Base-by-base conservation (phyloP, 2,113 vertebrate genomes). In the Nesoenas mayeri region DNA sequence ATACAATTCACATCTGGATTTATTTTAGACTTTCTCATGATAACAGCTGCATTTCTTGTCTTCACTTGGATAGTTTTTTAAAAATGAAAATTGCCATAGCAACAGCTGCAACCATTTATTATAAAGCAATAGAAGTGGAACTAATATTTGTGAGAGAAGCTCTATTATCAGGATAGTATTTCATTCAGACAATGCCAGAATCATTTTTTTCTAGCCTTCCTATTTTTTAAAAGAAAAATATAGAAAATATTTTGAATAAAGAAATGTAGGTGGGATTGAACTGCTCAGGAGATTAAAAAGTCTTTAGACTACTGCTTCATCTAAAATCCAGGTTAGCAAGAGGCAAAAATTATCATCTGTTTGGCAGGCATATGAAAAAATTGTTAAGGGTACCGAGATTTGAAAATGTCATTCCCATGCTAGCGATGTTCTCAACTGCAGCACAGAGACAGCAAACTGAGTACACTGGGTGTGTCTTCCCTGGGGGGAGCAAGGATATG, bases 81-180 rank as follows among this genome's bases (percentile, higher is more conserved):
- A 90, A 98, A 98, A 97, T 95, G 93, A 97, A 97, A 97, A 97
- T 98, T 83, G 3, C 95, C 96, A 97, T 98, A 83, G 95, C 96
- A 98, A 98, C 98, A 96, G 92, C 91, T 95, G 95, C 93, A 97
- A 96, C 95, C 96, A 94, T 97, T 98, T 96, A 98, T 98, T 96
- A 97, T 67, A 85, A 94, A 95, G 96, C 95, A 66, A 85, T 66
- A 85, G 95, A 95, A 92, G 95, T 92, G 96, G 94, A 85, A 93
- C 95, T 96, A 97, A 94, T 98, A 97, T 97, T 90, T 96, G 91
- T 89, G 92, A 93, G 94, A 93, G 91, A 94, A 94, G 58, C 77
- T 70, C 21, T 77, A 64, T 84, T 96, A 92, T 94, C 93, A 91
- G 94, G 91, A 94, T 85, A 89, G 83, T 69, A 69, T 95, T 86